Evolutionary conservation across 2,888 invertebrate species (phyloP), one percentile per base, ranked within the genome.

Genomic region (Lucinisca nassula): DNA sequence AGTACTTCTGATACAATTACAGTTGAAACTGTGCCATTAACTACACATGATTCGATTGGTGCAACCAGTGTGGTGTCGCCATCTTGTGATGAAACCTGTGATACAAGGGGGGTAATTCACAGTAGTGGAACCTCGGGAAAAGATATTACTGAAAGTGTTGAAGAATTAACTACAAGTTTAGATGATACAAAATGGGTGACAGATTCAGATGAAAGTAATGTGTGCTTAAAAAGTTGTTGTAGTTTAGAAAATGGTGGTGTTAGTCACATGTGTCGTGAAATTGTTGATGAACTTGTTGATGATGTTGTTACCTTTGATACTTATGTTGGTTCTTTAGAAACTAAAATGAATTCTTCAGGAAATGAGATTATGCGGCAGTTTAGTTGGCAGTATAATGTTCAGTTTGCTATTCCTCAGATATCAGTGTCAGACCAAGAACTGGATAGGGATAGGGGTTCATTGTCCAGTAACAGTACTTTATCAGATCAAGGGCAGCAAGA

Each of bases 1-100:
- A 95, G 94, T 82, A 93, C 93, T 32, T 93, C 94, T 8, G 94
- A 92, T 45, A 93, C 93, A n/a, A 91, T 94, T 27, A 90, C 92
- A 12, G 78, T 83, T n/a, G 91, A 87, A 70, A 58, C 84, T 61
- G 73, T 67, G 2, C 84, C 84, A 14, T 37, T 82, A 2, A 55
- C 40, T 38, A 67, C 87, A 78, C 87, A 82, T 67, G 87, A 81
- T 30, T n/a, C 10, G 27, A 81, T 76, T 14, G 73, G 38, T 24
- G 80, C 78, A 12, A 75, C 55, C 4, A 49, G 58, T 35, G 6
- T 24, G 12, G 30, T 45, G 74, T 1, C 27, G 17, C 74, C 79
- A 67, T 17, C 67, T 37, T 17, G 70, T 67, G 70, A 75, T 49
- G 79, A 82, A 38, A 32, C 14, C 14, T 75, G 58, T 55, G 30